Conservation (phyloP, 2,888 invertebrate species). For the Helicoverpa assulta region DNA sequence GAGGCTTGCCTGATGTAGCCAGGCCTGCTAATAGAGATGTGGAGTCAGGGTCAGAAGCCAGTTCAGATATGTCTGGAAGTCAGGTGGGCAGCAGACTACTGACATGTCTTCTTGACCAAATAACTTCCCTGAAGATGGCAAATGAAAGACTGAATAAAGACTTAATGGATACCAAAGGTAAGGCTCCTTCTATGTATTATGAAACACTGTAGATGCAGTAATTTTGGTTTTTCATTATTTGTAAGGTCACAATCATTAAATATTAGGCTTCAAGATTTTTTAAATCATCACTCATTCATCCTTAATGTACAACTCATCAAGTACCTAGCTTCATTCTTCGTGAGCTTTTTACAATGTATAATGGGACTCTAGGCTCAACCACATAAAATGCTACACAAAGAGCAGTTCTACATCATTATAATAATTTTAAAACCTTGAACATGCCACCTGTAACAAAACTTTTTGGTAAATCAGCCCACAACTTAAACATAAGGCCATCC, state of each 20-base stretch:
- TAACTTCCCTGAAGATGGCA: constrained; percentile 92
- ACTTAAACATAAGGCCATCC: constrained; percentile 51
- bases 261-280: too few species aligned
- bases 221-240: not conserved
- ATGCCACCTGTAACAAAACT: constrained; percentile 15
- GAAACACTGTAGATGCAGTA: not conserved
- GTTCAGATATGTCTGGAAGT: constrained; percentile 88
- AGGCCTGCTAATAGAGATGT: constrained; percentile 86
- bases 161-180: constrained; percentile 93
- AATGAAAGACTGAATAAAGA: constrained; percentile 94
- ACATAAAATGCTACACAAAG: not conserved
- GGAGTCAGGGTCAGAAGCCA: constrained; percentile 88
- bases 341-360: too few species aligned
- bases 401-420: not conserved
- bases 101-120: constrained; percentile 93
- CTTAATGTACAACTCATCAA: too few species aligned
- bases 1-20: constrained; percentile 84
- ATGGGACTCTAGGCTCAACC: too few species aligned
- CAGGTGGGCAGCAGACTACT: constrained; percentile 90
- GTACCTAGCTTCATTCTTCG: too few species aligned
- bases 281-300: too few species aligned
- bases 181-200: constrained; percentile 50
- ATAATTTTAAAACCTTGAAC: constrained; percentile 3
- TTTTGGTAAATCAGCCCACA: constrained; percentile 49
- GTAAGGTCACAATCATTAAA: too few species aligned